phyloP scores from a whole-genome alignment of 1,140 invertebrate species.

The Neodiprion pinetum region DNA sequence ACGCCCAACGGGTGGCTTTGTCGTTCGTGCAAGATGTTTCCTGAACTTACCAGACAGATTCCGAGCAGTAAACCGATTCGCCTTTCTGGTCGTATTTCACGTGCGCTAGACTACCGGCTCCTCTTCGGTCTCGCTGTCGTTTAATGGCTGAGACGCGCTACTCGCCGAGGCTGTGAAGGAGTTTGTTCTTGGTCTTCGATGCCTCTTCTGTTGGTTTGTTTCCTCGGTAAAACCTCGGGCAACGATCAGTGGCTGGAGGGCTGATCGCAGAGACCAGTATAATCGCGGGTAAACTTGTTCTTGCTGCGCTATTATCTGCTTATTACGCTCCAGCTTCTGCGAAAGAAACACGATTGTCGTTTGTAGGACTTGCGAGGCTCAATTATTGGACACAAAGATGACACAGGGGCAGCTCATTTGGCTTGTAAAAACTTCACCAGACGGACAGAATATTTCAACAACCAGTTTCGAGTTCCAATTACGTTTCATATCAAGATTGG shows the following conservation, averaged over 20 bases:
- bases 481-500: too few relatives aligned
- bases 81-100: background rate
- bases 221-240: conserved; percentile 39
- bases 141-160: conserved; percentile 32
- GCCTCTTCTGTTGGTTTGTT: conserved; percentile 10
- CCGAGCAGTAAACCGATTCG: background rate
- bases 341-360: conserved; percentile 25
- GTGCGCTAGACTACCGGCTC: conserved; percentile 48
- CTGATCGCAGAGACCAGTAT: conserved; percentile 72
- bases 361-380: background rate
- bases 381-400: conserved; percentile 9
- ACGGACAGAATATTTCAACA: too few relatives aligned
- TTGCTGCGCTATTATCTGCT: conserved; percentile 76
- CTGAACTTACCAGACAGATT: background rate
- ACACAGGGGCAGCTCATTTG: background rate
- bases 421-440: too few relatives aligned
- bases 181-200: conserved; percentile 44
- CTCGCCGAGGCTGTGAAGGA: conserved; percentile 38
- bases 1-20: too few relatives aligned
- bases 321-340: conserved; percentile 71
- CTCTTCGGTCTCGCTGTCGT: conserved; percentile 55
- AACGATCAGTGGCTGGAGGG: conserved; percentile 73
- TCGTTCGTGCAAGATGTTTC: background rate
- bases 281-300: conserved; percentile 78
- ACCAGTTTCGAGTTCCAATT: too few relatives aligned